Conservation (phyloP, 1,140 invertebrate genomes). For the Drosophila gunungcola region DNA sequence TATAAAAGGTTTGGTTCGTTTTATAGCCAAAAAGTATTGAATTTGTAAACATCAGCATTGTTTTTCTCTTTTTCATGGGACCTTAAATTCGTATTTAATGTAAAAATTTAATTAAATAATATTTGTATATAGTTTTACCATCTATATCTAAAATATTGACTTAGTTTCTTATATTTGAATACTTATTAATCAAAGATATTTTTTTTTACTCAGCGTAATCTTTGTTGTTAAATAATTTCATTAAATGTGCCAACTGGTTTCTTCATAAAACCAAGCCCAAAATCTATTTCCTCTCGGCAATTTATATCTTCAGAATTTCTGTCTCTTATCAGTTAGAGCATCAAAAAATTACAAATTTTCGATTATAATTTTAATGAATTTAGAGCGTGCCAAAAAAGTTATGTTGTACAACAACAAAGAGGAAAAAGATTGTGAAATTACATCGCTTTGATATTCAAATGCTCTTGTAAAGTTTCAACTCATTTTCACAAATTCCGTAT, state of each 20-base stretch:
- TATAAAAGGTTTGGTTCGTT: background rate
- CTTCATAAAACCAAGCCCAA: background rate
- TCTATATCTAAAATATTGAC: no score
- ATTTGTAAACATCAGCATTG: background rate
- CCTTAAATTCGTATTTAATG: no score
- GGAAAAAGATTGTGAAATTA: conserved; percentile 25
- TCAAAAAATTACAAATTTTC: conserved; percentile 32
- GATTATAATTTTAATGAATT: conserved; percentile 69
- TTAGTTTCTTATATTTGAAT: no score
- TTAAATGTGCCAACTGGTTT: no score
- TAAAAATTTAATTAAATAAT: no score
- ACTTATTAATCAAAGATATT: no score
- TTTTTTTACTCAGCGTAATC: no score
- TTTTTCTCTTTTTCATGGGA: no score
- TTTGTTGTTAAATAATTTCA: no score
- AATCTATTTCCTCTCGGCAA: background rate
- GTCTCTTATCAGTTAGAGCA: conserved; percentile 9
- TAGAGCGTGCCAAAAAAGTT: conserved; percentile 25
- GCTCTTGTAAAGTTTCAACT: conserved; percentile 67
- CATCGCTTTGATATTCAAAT: conserved; percentile 83
- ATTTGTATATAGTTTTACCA: no score
- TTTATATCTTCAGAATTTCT: background rate
- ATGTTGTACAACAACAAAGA: conserved; percentile 1
- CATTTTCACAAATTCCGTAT: conserved; percentile 60
- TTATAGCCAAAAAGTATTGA: no score